Conservation (phyloP, 2,113 vertebrate genomes). For the Neomonachus schauinslandi region DNA sequence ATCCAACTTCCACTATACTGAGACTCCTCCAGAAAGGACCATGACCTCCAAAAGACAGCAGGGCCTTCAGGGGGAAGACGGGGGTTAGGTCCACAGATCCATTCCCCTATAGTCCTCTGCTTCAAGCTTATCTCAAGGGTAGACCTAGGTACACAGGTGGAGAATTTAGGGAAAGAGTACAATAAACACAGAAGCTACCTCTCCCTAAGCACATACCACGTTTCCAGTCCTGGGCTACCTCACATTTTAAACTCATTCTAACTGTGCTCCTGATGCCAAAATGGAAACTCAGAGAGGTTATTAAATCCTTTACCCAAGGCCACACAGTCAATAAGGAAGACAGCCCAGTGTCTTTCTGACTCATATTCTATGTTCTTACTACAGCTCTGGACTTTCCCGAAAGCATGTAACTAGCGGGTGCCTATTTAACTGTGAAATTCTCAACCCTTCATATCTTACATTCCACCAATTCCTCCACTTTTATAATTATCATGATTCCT, state of each 20-base stretch:
- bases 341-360: neutral
- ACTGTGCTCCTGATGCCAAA: neutral
- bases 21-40: neutral
- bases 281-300: conserved; percentile 34
- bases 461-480: neutral
- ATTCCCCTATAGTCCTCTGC: neutral
- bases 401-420: neutral
- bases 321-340: neutral
- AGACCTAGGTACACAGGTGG: neutral
- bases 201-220: neutral
- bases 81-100: neutral
- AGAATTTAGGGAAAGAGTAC: neutral
- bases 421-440: neutral
- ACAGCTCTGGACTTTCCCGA: neutral
- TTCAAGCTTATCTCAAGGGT: neutral
- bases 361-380: neutral
- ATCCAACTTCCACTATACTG: neutral
- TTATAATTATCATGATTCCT: neutral
- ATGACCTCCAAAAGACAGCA: neutral
- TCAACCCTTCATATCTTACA: neutral
- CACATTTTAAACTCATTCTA: neutral
- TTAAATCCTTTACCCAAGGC: neutral
- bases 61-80: neutral
- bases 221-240: neutral
- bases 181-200: neutral